These are phyloP conservation scores for Pogonocherus hispidulus DNA, from an alignment of 2,888 invertebrate species.

Conservation along the genomic window DNA sequence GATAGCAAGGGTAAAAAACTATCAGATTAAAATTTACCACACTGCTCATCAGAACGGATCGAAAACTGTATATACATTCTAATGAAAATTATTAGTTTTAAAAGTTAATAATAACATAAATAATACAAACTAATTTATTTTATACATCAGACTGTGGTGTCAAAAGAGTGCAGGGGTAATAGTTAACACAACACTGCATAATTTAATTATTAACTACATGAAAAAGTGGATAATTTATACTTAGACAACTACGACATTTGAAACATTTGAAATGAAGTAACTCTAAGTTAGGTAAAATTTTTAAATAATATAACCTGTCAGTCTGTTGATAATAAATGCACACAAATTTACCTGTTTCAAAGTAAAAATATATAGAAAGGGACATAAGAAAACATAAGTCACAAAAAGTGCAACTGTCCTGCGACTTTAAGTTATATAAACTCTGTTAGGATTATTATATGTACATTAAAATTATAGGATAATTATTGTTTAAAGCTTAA, in stretches of 20 bases:
- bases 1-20: constrained; percentile 50
- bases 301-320: constrained; percentile 41
- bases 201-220: constrained; percentile 25
- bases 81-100: constrained; percentile 41
- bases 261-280: constrained; percentile 33
- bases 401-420: constrained; percentile 1
- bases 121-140: constrained; percentile 47
- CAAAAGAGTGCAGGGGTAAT: constrained; percentile 29
- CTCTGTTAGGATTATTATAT: constrained; percentile 11
- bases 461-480: constrained; percentile 14
- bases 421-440: background rate
- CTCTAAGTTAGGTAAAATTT: constrained; percentile 7
- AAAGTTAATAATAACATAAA: constrained; percentile 47
- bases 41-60: constrained; percentile 40
- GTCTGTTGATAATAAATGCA: constrained; percentile 49
- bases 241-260: constrained; percentile 29
- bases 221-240: constrained; percentile 28
- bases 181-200: constrained; percentile 3
- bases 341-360: constrained; percentile 26
- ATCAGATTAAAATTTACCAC: constrained; percentile 53
- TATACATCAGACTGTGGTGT: constrained; percentile 54
- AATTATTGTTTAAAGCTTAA: constrained; percentile 20
- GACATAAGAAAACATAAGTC: constrained; percentile 25
- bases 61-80: constrained; percentile 52
- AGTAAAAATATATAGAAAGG: background rate